A percentile compares a stretch with the other conserved stretches of the same genome.
Evolutionary conservation across 2,888 invertebrate species (phyloP).

Genomic region (Anarsia innoxiella): DNA sequence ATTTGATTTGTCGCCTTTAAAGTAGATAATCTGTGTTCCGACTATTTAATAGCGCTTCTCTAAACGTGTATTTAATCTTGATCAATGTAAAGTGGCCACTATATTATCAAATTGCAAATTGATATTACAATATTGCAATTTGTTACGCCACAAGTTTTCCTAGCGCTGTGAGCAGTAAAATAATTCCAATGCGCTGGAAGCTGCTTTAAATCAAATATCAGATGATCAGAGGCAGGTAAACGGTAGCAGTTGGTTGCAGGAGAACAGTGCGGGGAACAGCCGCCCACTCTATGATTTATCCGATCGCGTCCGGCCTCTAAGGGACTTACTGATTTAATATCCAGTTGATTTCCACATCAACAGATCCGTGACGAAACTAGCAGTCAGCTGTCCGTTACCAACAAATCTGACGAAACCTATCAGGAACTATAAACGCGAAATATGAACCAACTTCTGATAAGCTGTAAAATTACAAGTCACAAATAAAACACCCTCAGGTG

Average conservation of each 20-base stretch:
- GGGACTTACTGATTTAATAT: constrained; percentile 42
- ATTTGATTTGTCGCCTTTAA: too few species aligned
- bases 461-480: background rate
- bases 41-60: too few species aligned
- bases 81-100: too few species aligned
- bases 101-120: too few species aligned
- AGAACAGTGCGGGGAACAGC: constrained; percentile 44
- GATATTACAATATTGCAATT: constrained; percentile 6
- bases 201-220: constrained; percentile 69
- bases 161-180: constrained; percentile 10
- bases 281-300: constrained; percentile 70
- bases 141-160: constrained; percentile 12
- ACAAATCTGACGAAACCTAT: constrained; percentile 25
- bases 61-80: too few species aligned
- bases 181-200: too few species aligned
- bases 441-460: constrained; percentile 13
- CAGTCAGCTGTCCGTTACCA: constrained; percentile 33
- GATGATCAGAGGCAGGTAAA: constrained; percentile 70
- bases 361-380: constrained; percentile 55
- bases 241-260: constrained; percentile 68
- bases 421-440: constrained; percentile 16
- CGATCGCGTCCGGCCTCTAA: constrained; percentile 27
- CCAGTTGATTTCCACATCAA: constrained; percentile 53
- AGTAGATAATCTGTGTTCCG: too few species aligned
- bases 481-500: too few species aligned